Conservation (phyloP, 2,888 invertebrate species). For the Plagodis pulveraria region DNA sequence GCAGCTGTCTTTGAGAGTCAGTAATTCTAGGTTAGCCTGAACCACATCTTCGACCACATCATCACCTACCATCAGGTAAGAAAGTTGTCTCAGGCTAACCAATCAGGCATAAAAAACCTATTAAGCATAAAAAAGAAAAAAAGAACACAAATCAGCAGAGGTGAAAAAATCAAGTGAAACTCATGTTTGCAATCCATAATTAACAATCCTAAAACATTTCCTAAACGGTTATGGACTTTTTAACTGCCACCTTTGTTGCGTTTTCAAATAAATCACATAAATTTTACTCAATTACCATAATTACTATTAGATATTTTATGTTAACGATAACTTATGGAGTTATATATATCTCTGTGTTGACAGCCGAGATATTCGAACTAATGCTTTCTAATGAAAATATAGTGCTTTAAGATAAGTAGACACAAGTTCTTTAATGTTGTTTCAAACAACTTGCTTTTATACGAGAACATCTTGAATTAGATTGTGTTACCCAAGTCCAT, state of each 20-base stretch:
- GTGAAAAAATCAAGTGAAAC: neutral
- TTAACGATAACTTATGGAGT: constrained; percentile 47
- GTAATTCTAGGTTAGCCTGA: no score
- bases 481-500: neutral
- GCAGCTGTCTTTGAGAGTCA: no score
- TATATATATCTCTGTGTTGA: constrained; percentile 46
- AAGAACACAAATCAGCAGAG: neutral
- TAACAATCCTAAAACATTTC: neutral
- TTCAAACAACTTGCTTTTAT: constrained; percentile 4
- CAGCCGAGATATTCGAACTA: constrained; percentile 37
- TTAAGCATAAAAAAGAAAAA: no score
- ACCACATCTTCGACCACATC: no score
- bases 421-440: constrained; percentile 13
- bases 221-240: constrained; percentile 27
- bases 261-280: constrained; percentile 48
- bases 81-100: no score
- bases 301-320: constrained; percentile 50
- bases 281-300: constrained; percentile 53
- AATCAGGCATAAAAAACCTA: no score
- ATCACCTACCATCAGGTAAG: no score
- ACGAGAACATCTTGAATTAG: neutral
- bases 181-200: constrained; percentile 11
- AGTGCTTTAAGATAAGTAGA: constrained; percentile 28
- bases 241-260: constrained; percentile 46
- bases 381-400: constrained; percentile 47